phyloP scores from a whole-genome alignment of 2,797 vertebrate genomes.

The Hemibagrus guttatus region DNA sequence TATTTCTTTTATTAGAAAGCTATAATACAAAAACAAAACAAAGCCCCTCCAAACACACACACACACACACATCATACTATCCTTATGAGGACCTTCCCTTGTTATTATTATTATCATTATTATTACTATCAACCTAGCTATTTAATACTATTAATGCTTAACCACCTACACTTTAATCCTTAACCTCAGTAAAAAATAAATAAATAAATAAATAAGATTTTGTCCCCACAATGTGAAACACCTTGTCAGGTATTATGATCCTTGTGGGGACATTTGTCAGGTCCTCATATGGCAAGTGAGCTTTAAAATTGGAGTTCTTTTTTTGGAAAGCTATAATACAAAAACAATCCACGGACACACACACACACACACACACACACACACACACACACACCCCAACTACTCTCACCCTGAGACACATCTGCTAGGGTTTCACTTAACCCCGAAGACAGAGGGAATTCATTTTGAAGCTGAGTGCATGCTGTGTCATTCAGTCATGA shows the following conservation, averaged over 20 bases:
- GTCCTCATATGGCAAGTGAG: neutral
- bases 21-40: too few relatives aligned
- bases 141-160: neutral
- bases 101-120: neutral
- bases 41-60: neutral
- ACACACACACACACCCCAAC: neutral
- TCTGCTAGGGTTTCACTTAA: slow-evolving; percentile 28
- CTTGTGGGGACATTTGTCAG: too few relatives aligned
- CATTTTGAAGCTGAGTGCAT: neutral
- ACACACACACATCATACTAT: neutral
- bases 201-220: too few relatives aligned
- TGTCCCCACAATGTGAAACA: too few relatives aligned
- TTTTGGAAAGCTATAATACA: neutral
- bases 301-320: neutral
- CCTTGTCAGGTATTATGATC: neutral
- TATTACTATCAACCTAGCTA: neutral
- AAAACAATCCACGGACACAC: neutral
- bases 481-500: neutral
- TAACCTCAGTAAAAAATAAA: neutral
- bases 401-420: neutral
- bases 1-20: too few relatives aligned
- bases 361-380: neutral
- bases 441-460: slow-evolving; percentile 16
- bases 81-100: neutral
- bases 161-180: neutral